Evolutionary conservation across 2,113 vertebrate genomes (phyloP), one percentile per base, ranked within the genome.

Genomic region (Hoplias malabaricus): DNA sequence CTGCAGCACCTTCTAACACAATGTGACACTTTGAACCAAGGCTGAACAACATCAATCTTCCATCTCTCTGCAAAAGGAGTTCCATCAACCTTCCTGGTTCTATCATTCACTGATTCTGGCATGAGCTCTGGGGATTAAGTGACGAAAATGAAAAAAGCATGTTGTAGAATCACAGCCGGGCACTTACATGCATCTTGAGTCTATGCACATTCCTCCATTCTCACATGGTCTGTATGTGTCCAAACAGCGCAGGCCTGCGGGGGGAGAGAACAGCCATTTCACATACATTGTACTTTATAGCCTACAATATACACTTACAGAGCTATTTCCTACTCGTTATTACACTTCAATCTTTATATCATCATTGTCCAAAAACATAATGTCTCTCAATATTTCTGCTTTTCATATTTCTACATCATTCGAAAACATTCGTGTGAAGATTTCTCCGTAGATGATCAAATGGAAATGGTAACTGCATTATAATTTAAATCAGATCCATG

Each of bases 131-230:
- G 48, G 10, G 46, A 48, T 48, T n/a, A n/a, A 48, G 16, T 5
- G 46, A 48, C n/a, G n/a, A 23, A 53, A 21, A 53, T 53, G n/a
- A 57, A 25, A 73, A 48, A 48, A 31, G 14, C 65, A 23, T 67
- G 14, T 61, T 68, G 50, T 10, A 66, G 70, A 70, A 69, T 53
- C 1, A 77, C 38, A 27, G 23, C 63, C 29, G n/a, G 27, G 7
- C 25, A 93, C 93, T 93, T 93, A 93, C 93, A 92, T 88, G 93
- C 93, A 93, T 84, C 81, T 69, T 68, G 91, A 91, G 72, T 92
- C 91, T 80, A 89, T 80, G 84, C 93, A 93, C 73, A 89, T 93
- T 81, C 90, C 93, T 87, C 90, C 93, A 83, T 93, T 93, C 84
- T 93, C 91, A 87, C 93, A 94, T 13, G 91, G 87, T 80, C 79